phyloP scores from a whole-genome alignment of 2,797 vertebrate species.

The Oryzias dopingdopingensis region DNA sequence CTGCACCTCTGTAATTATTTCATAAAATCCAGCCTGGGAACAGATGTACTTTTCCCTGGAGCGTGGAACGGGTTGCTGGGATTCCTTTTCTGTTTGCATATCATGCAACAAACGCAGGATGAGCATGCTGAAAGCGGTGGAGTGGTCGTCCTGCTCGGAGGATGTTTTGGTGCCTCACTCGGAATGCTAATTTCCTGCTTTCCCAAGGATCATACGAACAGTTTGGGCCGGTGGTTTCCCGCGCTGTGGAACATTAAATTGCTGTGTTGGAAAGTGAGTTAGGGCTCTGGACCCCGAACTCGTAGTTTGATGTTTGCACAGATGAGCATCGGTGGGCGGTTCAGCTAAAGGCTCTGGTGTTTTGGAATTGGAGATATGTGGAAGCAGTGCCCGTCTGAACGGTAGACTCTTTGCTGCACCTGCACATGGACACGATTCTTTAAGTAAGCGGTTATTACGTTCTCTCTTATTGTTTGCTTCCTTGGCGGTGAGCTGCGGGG shows the following conservation, averaged over 20 bases:
- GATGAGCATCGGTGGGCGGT: conserved; percentile 46
- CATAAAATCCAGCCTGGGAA: conserved; percentile 6
- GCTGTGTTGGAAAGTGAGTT: conserved; percentile 54
- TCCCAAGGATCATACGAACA: conserved; percentile 49
- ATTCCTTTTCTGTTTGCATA: too few species aligned
- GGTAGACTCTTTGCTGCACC: conserved; percentile 22
- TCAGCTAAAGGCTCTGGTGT: conserved; percentile 21
- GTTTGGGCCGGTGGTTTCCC: conserved; percentile 42
- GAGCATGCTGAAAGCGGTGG: conserved; percentile 8
- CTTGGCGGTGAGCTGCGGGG: conserved; percentile 15
- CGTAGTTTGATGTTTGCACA: conserved; percentile 32
- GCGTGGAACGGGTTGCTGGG: too few species aligned
- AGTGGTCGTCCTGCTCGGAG: conserved; percentile 24
- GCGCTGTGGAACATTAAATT: conserved; percentile 53
- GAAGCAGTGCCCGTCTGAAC: conserved; percentile 24
- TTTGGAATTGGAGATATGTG: conserved; percentile 46
- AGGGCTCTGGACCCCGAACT: conserved; percentile 45
- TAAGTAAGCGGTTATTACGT: not conserved
- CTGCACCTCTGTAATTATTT: conserved; percentile 1
- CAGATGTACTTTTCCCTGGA: too few species aligned
- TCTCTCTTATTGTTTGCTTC: conserved; percentile 4
- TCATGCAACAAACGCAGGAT: not conserved
- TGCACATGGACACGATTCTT: conserved; percentile 7
- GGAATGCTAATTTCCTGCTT: conserved; percentile 56
- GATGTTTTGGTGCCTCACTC: conserved; percentile 52